Conservation (phyloP, 2,797 vertebrate genomes). For the Xerus rutilus region DNA sequence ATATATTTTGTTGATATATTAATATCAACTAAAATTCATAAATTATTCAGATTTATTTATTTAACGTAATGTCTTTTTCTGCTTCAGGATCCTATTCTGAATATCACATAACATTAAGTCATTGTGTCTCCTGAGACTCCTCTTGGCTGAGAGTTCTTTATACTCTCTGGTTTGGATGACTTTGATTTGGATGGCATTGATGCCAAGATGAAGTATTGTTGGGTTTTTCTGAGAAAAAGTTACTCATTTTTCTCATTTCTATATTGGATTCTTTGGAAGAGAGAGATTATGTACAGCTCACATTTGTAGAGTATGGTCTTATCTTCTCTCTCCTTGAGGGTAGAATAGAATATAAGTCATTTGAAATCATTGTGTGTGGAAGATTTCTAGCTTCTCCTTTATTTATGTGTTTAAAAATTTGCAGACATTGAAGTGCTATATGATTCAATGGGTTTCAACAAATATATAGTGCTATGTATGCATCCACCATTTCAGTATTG, state of each 20-base stretch:
- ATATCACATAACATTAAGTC: neutral
- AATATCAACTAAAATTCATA: neutral
- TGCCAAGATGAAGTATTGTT: neutral
- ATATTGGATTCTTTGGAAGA: neutral
- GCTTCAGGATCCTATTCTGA: neutral
- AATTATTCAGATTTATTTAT: neutral
- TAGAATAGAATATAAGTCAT: neutral
- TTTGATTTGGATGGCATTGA: neutral
- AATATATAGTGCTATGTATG: neutral
- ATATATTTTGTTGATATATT: neutral
- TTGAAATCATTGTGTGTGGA: neutral
- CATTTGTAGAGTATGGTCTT: neutral
- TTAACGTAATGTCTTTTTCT: neutral
- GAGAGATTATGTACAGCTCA: neutral
- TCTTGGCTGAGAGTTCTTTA: neutral
- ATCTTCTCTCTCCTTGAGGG: neutral
- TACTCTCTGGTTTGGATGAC: neutral
- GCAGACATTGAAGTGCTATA: neutral
- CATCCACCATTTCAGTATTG: neutral
- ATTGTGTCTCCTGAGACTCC: neutral
- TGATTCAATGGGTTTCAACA: neutral
- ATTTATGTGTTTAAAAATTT: neutral
- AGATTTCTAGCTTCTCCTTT: neutral
- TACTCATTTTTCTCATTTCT: neutral
- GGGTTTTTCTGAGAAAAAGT: neutral